Evolutionary conservation across 2,797 vertebrate genomes (phyloP).

Genomic region (Telmatherina bonti): DNA sequence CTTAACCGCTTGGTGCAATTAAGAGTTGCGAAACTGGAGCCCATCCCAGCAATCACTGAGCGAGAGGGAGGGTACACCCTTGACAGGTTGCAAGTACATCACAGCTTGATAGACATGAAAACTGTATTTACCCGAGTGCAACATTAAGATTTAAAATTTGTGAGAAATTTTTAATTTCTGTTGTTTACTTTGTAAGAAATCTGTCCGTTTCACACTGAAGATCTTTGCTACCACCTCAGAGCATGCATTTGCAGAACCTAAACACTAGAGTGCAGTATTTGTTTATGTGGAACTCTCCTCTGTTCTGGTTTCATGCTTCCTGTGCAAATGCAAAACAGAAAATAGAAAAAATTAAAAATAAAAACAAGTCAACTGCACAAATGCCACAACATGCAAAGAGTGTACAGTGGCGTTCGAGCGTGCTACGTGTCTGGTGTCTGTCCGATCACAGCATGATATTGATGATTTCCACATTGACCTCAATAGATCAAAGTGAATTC

Average conservation of each 20-base stretch:
- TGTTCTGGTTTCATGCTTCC: neutral
- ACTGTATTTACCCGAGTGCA: neutral
- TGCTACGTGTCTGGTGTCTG: constrained; percentile 55
- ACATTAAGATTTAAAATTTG: neutral
- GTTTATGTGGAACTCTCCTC: constrained; percentile 6
- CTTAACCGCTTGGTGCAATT: too few relatives aligned
- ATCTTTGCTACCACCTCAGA: neutral
- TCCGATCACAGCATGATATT: constrained; percentile 69
- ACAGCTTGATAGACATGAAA: neutral
- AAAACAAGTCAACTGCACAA: constrained; percentile 5
- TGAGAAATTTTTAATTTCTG: too few relatives aligned
- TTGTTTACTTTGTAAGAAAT: too few relatives aligned
- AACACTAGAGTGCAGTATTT: constrained; percentile 72
- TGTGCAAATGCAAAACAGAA: constrained; percentile 1
- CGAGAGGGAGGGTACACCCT: too few relatives aligned
- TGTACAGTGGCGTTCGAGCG: neutral
- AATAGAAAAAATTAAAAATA: neutral
- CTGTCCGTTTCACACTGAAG: neutral
- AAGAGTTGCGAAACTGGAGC: too few relatives aligned
- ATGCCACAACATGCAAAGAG: neutral
- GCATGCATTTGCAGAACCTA: constrained; percentile 42
- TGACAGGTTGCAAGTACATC: too few relatives aligned
- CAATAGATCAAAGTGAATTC: constrained; percentile 84
- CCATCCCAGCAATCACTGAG: too few relatives aligned
- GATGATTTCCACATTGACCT: constrained; percentile 77